A percentile compares a stretch with the other conserved stretches of the same genome.
Conservation (phyloP, 2,888 invertebrate genomes). For the Drosophila tripunctata region DNA sequence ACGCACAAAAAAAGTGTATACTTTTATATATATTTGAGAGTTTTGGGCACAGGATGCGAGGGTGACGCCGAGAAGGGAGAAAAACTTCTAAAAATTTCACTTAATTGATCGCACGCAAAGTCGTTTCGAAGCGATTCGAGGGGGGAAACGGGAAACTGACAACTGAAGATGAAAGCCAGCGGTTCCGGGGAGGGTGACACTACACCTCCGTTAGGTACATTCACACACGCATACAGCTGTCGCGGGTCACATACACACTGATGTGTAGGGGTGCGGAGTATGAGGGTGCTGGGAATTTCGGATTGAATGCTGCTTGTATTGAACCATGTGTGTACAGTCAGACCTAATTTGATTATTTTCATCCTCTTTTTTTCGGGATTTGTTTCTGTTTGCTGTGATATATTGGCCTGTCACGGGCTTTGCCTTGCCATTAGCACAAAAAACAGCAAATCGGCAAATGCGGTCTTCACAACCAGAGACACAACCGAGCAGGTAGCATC, state of each 20-base stretch:
- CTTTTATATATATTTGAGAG: conserved; percentile 11
- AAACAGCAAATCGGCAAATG: conserved; percentile 10
- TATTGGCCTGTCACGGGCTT: conserved; percentile 46
- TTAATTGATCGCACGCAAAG: conserved; percentile 64
- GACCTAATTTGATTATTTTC: conserved; percentile 51
- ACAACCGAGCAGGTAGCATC: neutral
- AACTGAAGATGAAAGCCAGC: conserved; percentile 26
- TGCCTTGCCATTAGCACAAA: conserved; percentile 35
- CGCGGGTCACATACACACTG: conserved; percentile 12
- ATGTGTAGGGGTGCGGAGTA: conserved; percentile 7
- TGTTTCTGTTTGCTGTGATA: conserved; percentile 28
- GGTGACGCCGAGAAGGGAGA: conserved; percentile 19
- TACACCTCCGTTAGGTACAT: conserved; percentile 48
- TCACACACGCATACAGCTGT: conserved; percentile 29
- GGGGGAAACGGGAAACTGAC: conserved; percentile 16
- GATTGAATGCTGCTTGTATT: conserved; percentile 24
- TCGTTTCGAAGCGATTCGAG: conserved; percentile 5
- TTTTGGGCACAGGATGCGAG: conserved; percentile 24
- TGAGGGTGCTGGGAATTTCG: conserved; percentile 18
- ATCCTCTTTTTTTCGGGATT: conserved; percentile 13
- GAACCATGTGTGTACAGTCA: conserved; percentile 56
- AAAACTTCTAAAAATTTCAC: conserved; percentile 39
- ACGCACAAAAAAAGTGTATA: conserved; percentile 1
- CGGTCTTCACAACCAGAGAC: too few relatives aligned
- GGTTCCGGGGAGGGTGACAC: conserved; percentile 41